phyloP scores from a whole-genome alignment of 2,113 vertebrate genomes.

The Sminthopsis crassicaudata region DNA sequence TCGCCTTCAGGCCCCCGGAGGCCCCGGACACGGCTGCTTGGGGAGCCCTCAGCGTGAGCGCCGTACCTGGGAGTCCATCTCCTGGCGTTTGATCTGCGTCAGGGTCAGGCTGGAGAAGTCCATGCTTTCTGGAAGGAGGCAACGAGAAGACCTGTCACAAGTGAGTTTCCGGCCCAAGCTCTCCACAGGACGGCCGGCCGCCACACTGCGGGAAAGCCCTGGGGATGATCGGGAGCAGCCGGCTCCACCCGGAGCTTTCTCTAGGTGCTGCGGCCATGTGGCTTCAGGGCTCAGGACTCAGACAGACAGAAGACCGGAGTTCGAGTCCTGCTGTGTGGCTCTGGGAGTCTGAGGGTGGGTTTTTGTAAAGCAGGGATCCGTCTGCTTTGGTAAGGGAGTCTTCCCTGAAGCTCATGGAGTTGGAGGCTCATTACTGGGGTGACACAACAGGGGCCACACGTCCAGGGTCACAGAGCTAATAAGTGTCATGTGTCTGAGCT shows the following conservation, averaged over 20 bases:
- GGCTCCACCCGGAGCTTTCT: background rate
- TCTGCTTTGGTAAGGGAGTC: background rate
- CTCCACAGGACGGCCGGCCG: accelerated
- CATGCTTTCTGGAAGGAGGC: constrained; percentile 90
- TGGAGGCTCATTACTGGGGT: too few species aligned
- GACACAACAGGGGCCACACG: too few species aligned
- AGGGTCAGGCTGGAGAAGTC: constrained; percentile 97
- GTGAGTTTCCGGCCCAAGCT: background rate
- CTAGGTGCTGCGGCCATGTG: background rate
- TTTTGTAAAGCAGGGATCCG: background rate
- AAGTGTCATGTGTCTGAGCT: too few species aligned
- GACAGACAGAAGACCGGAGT: background rate
- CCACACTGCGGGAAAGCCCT: background rate
- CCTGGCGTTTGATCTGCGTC: constrained; percentile 97
- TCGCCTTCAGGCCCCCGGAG: background rate
- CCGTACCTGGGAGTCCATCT: constrained; percentile 96
- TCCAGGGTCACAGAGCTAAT: too few species aligned
- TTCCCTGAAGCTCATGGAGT: background rate
- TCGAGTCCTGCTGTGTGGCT: background rate
- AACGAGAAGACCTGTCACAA: constrained; percentile 10
- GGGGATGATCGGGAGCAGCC: too few species aligned
- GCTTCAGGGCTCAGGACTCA: background rate
- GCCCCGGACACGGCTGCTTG: too few species aligned
- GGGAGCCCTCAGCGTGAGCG: background rate
- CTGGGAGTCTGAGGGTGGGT: too few species aligned